A percentile compares a stretch with the other conserved stretches of the same genome.
Evolutionary conservation across 1,140 invertebrate species (phyloP).

Genomic region (Marisa cornuarietis): DNA sequence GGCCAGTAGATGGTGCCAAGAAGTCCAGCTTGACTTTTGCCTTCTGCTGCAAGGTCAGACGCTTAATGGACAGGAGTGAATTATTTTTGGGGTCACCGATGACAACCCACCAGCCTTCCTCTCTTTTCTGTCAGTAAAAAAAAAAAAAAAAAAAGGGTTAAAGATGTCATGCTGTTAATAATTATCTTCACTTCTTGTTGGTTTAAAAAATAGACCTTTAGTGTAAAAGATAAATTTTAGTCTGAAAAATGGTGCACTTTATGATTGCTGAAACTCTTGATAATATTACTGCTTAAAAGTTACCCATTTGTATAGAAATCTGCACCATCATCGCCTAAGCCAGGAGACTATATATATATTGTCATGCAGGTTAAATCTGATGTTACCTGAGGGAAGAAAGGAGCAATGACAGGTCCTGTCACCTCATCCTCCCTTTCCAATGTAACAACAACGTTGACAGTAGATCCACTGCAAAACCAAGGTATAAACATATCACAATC

Average conservation of each 20-base stretch:
- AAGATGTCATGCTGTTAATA: neutral
- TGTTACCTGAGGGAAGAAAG: constrained; percentile 91
- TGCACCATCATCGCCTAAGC: no score
- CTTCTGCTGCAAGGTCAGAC: constrained; percentile 91
- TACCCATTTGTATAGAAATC: no score
- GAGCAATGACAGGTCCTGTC: constrained; percentile 95
- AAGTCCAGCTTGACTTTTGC: constrained; percentile 96
- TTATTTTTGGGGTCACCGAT: constrained; percentile 96
- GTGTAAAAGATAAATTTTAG: no score
- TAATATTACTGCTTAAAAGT: no score
- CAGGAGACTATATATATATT: no score
- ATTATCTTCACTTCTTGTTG: neutral
- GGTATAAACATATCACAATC: neutral
- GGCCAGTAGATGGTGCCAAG: constrained; percentile 80
- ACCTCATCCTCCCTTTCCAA: constrained; percentile 97
- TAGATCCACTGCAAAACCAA: constrained; percentile 75
- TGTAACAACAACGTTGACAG: constrained; percentile 87
- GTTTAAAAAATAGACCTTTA: no score
- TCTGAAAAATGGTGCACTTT: no score
- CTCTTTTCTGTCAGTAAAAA: constrained; percentile 77
- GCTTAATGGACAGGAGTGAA: constrained; percentile 94
- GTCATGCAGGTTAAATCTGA: neutral
- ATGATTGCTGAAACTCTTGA: no score
- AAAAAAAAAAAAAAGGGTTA: constrained; percentile 8
- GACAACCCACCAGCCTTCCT: constrained; percentile 99